Conservation (phyloP, 2,113 vertebrate species). For the Pterocles gutturalis region DNA sequence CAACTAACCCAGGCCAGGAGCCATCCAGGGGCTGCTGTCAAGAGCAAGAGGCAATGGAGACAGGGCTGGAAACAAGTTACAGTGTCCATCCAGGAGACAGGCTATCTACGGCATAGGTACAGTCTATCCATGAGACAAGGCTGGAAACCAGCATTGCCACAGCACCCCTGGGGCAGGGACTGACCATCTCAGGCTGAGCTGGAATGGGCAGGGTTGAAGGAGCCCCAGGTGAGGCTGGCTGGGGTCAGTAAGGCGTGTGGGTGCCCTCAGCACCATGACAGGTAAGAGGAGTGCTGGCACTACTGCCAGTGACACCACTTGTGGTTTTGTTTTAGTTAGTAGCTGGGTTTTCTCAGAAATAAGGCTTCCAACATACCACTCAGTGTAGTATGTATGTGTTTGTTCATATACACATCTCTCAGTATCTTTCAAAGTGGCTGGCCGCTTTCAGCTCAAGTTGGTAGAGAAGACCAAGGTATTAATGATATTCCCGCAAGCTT, state of each 20-base stretch:
- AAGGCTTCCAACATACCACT: neutral
- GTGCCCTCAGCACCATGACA: neutral
- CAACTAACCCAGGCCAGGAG: neutral
- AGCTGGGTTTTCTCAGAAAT: neutral
- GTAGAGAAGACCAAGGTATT: neutral
- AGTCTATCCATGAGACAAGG: neutral
- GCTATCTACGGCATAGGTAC: neutral
- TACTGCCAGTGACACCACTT: neutral
- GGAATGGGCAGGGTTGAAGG: neutral
- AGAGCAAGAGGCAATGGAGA: neutral
- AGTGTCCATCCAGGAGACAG: rapidly evolving
- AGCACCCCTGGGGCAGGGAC: neutral
- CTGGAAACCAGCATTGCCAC: neutral
- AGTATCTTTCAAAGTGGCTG: neutral
- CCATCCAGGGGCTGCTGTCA: neutral
- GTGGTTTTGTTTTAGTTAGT: neutral
- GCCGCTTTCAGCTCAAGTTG: neutral
- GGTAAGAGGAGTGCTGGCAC: neutral
- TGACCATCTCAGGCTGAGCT: neutral
- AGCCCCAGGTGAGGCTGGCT: neutral
- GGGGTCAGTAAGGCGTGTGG: neutral
- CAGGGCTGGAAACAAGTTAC: neutral
- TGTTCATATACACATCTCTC: neutral
- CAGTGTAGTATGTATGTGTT: neutral
- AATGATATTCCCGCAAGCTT: neutral